Evolutionary conservation across 2,888 invertebrate genomes (phyloP).

Genomic region (Trichogramma dendrolimi): DNA sequence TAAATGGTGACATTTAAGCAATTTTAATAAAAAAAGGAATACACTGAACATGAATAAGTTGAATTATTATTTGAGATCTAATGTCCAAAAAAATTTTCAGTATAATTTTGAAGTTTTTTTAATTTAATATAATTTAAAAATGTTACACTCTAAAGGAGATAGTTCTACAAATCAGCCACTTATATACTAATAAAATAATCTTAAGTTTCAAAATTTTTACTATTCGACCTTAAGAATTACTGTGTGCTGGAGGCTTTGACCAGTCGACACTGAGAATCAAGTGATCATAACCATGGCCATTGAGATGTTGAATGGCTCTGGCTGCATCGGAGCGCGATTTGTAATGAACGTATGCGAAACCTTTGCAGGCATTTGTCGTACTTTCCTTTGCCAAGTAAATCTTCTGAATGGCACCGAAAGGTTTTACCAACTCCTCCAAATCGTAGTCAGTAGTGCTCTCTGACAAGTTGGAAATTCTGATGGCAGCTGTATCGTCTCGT

Average conservation of each 20-base stretch:
- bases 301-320: conserved; percentile 81
- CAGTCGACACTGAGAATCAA: conserved; percentile 97
- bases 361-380: conserved; percentile 81
- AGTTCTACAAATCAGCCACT: too few species aligned
- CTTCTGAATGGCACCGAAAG: conserved; percentile 89
- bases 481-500: conserved; percentile 83
- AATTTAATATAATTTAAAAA: too few species aligned
- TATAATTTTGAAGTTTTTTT: too few species aligned
- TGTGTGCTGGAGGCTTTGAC: conserved; percentile 76
- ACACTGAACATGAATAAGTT: conserved; percentile 10
- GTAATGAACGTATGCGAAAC: conserved; percentile 98
- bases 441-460: conserved; percentile 94
- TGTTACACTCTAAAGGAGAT: too few species aligned
- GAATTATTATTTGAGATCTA: background rate
- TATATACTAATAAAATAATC: too few species aligned
- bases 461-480: conserved; percentile 94
- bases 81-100: too few species aligned
- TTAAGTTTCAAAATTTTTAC: background rate
- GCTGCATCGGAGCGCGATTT: conserved; percentile 86
- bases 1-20: background rate
- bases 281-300: conserved; percentile 96
- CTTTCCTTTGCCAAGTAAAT: conserved; percentile 95
- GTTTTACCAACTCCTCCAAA: conserved; percentile 90
- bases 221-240: conserved; percentile 32
- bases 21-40: background rate